Percentiles rank a stretch among this genome's conserved stretches.
phyloP scores from a whole-genome alignment of 1,140 invertebrate genomes.

The Nixonia krombeini region DNA sequence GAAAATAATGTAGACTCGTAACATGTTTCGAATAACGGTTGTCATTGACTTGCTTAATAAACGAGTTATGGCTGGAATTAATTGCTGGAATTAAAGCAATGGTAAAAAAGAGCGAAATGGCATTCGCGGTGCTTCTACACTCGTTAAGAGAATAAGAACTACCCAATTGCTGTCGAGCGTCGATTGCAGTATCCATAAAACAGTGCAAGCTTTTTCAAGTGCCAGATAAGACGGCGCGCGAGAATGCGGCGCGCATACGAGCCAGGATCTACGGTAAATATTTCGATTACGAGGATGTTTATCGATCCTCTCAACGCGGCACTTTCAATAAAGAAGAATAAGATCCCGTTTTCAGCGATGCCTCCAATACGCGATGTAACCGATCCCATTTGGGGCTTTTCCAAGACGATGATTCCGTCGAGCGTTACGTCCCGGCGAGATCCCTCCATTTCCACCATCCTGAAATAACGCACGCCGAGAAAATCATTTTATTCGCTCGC shows the following conservation, averaged over 20 bases:
- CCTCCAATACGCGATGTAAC: slow-evolving; percentile 36
- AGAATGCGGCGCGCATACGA: slow-evolving; percentile 40
- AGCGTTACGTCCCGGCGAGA: slow-evolving; percentile 16
- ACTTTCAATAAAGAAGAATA: slow-evolving; percentile 32
- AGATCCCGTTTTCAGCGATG: slow-evolving; percentile 30
- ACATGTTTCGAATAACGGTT: no score
- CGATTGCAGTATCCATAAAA: slow-evolving; percentile 34
- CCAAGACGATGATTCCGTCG: slow-evolving; percentile 28
- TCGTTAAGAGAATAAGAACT: slow-evolving; percentile 42
- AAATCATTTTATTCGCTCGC: slow-evolving; percentile 14
- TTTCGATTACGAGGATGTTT: slow-evolving; percentile 47
- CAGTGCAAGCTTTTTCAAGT: slow-evolving; percentile 40
- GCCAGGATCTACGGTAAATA: slow-evolving; percentile 41
- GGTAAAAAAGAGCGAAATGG: no score
- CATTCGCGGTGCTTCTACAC: no score
- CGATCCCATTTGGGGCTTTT: slow-evolving; percentile 47
- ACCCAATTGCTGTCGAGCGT: slow-evolving; percentile 38
- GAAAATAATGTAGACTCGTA: no score
- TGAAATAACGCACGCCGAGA: slow-evolving; percentile 28
- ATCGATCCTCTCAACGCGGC: slow-evolving; percentile 29
- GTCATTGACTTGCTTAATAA: no score
- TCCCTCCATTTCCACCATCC: slow-evolving; percentile 9
- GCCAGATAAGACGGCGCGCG: slow-evolving; percentile 42
- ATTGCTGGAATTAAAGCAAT: no score
- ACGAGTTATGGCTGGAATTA: no score